Evolutionary conservation across 2,888 invertebrate species (phyloP).

Genomic region (Dilophus febrilis): DNA sequence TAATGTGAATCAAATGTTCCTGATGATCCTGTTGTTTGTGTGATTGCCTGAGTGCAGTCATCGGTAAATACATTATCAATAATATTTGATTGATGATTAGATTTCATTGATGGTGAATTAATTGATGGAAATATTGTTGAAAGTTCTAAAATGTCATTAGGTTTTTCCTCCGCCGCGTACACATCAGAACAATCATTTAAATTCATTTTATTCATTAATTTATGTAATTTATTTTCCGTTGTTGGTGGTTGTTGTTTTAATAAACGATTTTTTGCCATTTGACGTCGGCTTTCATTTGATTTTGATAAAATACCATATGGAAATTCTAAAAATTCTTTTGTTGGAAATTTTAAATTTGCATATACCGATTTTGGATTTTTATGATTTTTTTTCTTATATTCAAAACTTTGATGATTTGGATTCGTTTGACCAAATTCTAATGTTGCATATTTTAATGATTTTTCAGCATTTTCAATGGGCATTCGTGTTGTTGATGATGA

Average conservation of each 20-base stretch:
- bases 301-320: slow-evolving; percentile 5
- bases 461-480: too few species aligned
- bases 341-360: slow-evolving; percentile 10
- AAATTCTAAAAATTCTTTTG: slow-evolving; percentile 5
- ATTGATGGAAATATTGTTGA: slow-evolving; percentile 15
- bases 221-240: too few species aligned
- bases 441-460: slow-evolving; percentile 11
- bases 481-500: too few species aligned
- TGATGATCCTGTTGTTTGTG: too few species aligned
- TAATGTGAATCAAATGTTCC: too few species aligned
- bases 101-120: too few species aligned
- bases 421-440: too few species aligned
- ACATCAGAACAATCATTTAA: slow-evolving; percentile 7
- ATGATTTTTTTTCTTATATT: too few species aligned
- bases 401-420: background rate
- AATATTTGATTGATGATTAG: background rate
- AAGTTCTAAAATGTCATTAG: slow-evolving; percentile 12
- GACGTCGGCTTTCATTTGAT: slow-evolving; percentile 9
- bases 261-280: slow-evolving; percentile 1
- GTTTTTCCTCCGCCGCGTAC: slow-evolving; percentile 7
- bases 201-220: slow-evolving; percentile 1
- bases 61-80: background rate
- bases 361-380: slow-evolving; percentile 1
- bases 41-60: background rate
- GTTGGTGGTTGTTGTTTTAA: background rate